Percentiles rank a stretch among this genome's conserved stretches.
Evolutionary conservation across 1,140 invertebrate species (phyloP).

Genomic region (Micrasema longulum): DNA sequence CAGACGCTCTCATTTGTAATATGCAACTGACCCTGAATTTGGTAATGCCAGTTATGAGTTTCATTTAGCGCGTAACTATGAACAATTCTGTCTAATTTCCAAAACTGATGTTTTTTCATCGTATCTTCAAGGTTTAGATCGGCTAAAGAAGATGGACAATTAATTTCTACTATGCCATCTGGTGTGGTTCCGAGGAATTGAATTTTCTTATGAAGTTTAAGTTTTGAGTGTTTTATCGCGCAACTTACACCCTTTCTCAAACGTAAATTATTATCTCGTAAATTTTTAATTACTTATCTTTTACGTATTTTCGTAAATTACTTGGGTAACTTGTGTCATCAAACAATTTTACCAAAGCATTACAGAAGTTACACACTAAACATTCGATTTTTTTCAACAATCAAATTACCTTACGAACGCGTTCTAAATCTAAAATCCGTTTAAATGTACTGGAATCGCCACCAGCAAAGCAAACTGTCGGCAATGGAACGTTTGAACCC

Average conservation of each 20-base stretch:
- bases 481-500: constrained; percentile 57
- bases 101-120: constrained; percentile 3
- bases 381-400: constrained; percentile 11
- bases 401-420: background rate
- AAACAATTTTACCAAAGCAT: constrained; percentile 7
- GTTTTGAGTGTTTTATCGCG: too few species aligned
- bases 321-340: too few species aligned
- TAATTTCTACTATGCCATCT: constrained; percentile 42
- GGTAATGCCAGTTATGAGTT: background rate
- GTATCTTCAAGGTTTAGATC: background rate
- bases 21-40: constrained; percentile 3
- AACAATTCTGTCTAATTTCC: background rate
- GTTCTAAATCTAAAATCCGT: constrained; percentile 8
- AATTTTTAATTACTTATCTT: too few species aligned
- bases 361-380: background rate
- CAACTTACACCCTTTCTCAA: too few species aligned
- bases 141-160: constrained; percentile 28
- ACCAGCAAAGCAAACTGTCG: background rate
- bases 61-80: background rate
- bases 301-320: too few species aligned
- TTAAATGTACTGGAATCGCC: constrained; percentile 5
- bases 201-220: too few species aligned
- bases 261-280: too few species aligned
- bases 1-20: background rate
- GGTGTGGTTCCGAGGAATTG: constrained; percentile 35